Conservation (phyloP, 2,888 invertebrate species). For the Volucella inanis region DNA sequence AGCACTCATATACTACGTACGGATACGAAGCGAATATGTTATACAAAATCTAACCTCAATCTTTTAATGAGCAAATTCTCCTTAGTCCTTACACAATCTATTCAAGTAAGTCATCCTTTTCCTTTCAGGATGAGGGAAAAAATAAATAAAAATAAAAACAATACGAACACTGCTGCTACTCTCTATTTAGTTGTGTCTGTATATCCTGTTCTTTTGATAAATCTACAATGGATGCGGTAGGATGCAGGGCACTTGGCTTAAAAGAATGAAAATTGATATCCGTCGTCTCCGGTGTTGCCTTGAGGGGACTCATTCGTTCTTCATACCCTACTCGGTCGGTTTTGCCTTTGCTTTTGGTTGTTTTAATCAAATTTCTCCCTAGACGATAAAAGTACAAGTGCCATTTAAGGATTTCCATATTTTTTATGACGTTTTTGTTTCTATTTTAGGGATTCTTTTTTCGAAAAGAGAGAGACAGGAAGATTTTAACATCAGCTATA, state of each 20-base stretch:
- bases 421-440: conserved; percentile 5
- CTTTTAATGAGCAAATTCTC: conserved; percentile 55
- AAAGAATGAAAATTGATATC: conserved; percentile 56
- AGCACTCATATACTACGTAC: neutral
- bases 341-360: conserved; percentile 37
- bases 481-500: neutral
- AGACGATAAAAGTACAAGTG: conserved; percentile 52
- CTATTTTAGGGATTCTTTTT: neutral
- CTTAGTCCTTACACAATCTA: conserved; percentile 23
- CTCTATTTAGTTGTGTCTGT: neutral
- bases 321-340: neutral
- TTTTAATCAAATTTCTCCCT: conserved; percentile 59
- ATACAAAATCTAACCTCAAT: conserved; percentile 45
- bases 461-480: too few relatives aligned
- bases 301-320: neutral
- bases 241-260: conserved; percentile 41
- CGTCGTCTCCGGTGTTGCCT: conserved; percentile 34
- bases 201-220: conserved; percentile 22
- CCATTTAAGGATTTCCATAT: conserved; percentile 60
- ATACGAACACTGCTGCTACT: conserved; percentile 3
- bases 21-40: conserved; percentile 26
- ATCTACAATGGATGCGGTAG: conserved; percentile 32
- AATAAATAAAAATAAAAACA: too few relatives aligned
- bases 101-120: conserved; percentile 33
- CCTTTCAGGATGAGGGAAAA: neutral